Percentiles rank a stretch among this genome's conserved stretches.
Evolutionary conservation across 2,113 vertebrate species (phyloP).

Genomic region (Rhodinocichla rosea): DNA sequence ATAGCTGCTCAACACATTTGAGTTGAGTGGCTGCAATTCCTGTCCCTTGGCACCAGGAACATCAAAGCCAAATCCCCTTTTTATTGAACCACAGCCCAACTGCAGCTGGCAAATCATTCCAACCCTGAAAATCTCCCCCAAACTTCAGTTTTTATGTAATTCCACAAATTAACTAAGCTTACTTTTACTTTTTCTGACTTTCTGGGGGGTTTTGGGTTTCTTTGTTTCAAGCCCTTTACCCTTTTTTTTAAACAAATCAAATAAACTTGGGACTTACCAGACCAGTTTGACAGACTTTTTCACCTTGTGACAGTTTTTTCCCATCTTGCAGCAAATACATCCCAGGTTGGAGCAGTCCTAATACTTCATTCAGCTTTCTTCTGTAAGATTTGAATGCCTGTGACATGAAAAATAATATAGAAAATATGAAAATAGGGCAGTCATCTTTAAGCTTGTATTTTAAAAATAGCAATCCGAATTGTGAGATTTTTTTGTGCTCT

Average conservation of each 20-base stretch:
- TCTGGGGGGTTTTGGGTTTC: fast-evolving
- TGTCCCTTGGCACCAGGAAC: neutral
- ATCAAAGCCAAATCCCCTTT: neutral
- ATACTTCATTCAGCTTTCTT: neutral
- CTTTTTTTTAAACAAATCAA: neutral
- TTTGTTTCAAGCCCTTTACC: neutral
- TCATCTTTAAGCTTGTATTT: neutral
- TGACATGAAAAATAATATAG: neutral
- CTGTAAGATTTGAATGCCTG: neutral
- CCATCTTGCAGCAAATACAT: neutral
- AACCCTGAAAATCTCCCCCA: neutral
- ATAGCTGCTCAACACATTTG: neutral
- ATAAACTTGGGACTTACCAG: neutral
- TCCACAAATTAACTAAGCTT: neutral
- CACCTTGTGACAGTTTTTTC: neutral
- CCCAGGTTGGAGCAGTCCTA: neutral
- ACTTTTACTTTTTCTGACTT: neutral
- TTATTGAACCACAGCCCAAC: neutral
- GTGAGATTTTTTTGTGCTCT: neutral
- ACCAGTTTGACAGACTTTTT: neutral
- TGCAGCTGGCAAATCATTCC: neutral
- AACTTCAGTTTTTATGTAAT: neutral
- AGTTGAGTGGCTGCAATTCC: neutral
- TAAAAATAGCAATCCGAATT: neutral
- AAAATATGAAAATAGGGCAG: neutral